These are phyloP conservation scores for Rhogogaster chlorosoma DNA, from an alignment of 2,888 invertebrate species.

Conservation along the genomic window DNA sequence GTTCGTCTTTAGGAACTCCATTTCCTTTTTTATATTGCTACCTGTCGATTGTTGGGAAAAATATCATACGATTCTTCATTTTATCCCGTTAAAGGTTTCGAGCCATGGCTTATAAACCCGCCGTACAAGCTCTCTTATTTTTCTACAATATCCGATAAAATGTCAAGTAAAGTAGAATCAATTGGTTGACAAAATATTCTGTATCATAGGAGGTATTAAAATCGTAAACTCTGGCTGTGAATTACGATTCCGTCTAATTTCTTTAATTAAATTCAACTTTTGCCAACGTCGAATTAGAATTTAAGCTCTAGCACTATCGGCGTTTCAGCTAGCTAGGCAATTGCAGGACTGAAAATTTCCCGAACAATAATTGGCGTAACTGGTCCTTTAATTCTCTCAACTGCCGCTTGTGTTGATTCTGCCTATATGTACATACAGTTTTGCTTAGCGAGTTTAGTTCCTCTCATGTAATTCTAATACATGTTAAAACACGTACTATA, in stretches of 20 bases:
- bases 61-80: background rate
- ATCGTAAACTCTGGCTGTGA: background rate
- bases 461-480: background rate
- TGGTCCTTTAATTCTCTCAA: constrained; percentile 13
- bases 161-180: background rate
- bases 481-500: background rate
- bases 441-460: background rate
- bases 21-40: background rate
- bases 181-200: background rate
- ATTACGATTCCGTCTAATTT: constrained; percentile 14
- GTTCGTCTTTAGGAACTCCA: background rate
- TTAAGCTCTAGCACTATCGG: constrained; percentile 8
- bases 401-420: background rate
- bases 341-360: constrained; percentile 11
- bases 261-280: constrained; percentile 32
- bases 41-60: background rate
- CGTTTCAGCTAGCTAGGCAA: background rate
- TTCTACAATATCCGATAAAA: background rate
- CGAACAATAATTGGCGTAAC: constrained; percentile 21
- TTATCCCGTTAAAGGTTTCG: background rate
- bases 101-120: background rate
- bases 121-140: background rate
- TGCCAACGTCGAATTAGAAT: background rate
- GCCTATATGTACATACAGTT: background rate
- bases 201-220: background rate